Evolutionary conservation across 2,888 invertebrate species (phyloP), one percentile per base, ranked within the genome.

Genomic region (Volucella bombylans): DNA sequence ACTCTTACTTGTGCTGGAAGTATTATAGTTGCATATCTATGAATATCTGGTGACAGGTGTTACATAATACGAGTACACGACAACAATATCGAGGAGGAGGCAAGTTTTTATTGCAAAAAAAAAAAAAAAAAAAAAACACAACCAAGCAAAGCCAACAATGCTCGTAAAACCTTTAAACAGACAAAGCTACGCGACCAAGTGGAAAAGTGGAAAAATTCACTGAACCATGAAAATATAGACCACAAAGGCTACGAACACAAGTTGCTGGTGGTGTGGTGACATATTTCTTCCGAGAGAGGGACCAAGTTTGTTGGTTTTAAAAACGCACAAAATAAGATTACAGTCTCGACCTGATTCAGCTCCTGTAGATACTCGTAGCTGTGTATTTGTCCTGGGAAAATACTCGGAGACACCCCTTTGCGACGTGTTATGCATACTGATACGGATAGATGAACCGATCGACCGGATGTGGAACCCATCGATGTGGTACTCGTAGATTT

Each of bases 181-280:
- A 74, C 80, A 83, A 80, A 80, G 83, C 74, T 71, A 79, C 54
- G 79, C 79, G 80, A 76, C 83, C 80, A 83, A 80, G 54, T 83
- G 74, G 79, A 83, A 83, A 83, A 83, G 83, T 79, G 74, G 80
- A 71, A 83, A 78, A 80, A 83, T 69, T 83, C 80, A 83, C 80
- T 83, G 83, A 83, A 80, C 83, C 79, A 74, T 55, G 65, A 55
- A 74, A 79, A 80, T 31, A 49, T 57, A 43, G 45, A 50, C 61
- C 67, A 38, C 59, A n/a, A 65, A 41, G 50, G 49, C 39, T 38
- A 8, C 55, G 49, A 67, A 54, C 15, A 67, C 50, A 49, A 39
- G 59, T 18, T 43, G 55, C 47, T 45, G 77, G 49, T 15, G 45
- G 41, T 39, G 43, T 72, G 77, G 55, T 43, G 77, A 68, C 64